Conservation (phyloP, 2,113 vertebrate species). For the Macrotus californicus region DNA sequence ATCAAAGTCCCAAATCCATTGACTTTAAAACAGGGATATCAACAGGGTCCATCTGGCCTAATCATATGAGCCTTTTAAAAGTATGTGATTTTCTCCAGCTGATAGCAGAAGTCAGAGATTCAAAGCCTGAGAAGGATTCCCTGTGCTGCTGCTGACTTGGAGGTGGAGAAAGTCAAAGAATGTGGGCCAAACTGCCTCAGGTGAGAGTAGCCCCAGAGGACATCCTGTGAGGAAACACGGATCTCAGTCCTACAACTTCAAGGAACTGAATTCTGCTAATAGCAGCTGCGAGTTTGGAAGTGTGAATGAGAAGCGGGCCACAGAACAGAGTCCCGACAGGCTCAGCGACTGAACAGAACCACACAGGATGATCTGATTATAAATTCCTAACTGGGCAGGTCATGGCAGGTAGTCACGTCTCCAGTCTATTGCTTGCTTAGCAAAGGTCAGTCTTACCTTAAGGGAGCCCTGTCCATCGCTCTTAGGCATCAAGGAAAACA, state of each 20-base stretch:
- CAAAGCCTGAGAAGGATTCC: background rate
- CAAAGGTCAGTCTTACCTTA: background rate
- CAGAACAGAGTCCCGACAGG: background rate
- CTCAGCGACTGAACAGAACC: background rate
- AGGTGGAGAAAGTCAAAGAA: background rate
- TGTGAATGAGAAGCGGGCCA: background rate
- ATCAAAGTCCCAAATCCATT: background rate
- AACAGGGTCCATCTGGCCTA: background rate
- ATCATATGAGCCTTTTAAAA: background rate
- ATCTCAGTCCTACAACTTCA: background rate
- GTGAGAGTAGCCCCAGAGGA: background rate
- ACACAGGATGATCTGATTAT: background rate
- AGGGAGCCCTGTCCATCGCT: background rate
- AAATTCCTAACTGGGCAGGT: background rate
- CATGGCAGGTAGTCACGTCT: background rate
- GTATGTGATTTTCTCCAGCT: background rate
- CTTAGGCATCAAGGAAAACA: background rate
- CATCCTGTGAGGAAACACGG: background rate
- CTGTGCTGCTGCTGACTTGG: background rate
- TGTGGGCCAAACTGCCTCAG: background rate
- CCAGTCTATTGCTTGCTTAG: background rate
- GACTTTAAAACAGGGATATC: background rate
- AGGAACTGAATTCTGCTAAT: background rate
- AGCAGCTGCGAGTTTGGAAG: background rate
- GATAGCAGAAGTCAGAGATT: background rate